Conservation (phyloP, 2,797 vertebrate species). For the Micropoecilia bifurca region DNA sequence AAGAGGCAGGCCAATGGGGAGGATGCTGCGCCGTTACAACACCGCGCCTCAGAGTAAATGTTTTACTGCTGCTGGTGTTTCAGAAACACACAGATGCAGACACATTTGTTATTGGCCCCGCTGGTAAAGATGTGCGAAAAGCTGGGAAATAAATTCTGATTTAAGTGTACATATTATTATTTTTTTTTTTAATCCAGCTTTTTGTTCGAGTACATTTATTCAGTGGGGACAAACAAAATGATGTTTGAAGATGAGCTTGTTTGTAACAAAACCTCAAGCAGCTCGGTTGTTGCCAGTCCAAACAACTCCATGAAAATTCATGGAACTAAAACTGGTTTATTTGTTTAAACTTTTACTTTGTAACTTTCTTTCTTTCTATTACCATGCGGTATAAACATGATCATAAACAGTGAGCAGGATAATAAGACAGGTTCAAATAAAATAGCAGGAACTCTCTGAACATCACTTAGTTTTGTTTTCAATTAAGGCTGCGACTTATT, state of each 20-base stretch:
- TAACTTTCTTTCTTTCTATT: background rate
- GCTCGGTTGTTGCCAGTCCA: background rate
- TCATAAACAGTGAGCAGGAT: background rate
- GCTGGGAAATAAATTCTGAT: background rate
- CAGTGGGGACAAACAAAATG: background rate
- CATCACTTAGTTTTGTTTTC: background rate
- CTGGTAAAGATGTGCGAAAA: background rate
- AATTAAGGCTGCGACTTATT: too few relatives aligned
- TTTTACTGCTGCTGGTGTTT: slow-evolving; percentile 8
- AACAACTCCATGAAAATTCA: background rate
- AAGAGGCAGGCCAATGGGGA: slow-evolving; percentile 54
- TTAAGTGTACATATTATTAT: background rate
- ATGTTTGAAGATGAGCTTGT: background rate
- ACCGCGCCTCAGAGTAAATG: slow-evolving; percentile 23
- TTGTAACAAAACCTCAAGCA: background rate
- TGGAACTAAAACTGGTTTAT: background rate
- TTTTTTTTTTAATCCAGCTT: background rate
- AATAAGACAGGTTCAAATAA: background rate
- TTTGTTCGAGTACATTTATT: background rate
- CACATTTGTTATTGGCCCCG: background rate
- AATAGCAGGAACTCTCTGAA: background rate
- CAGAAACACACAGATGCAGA: slow-evolving; percentile 6
- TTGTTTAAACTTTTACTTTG: background rate
- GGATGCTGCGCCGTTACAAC: slow-evolving; percentile 12
- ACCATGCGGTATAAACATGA: background rate